Evolutionary conservation across 2,888 invertebrate genomes (phyloP), one percentile per base, ranked within the genome.

Genomic region (Amphimallon solstitiale): DNA sequence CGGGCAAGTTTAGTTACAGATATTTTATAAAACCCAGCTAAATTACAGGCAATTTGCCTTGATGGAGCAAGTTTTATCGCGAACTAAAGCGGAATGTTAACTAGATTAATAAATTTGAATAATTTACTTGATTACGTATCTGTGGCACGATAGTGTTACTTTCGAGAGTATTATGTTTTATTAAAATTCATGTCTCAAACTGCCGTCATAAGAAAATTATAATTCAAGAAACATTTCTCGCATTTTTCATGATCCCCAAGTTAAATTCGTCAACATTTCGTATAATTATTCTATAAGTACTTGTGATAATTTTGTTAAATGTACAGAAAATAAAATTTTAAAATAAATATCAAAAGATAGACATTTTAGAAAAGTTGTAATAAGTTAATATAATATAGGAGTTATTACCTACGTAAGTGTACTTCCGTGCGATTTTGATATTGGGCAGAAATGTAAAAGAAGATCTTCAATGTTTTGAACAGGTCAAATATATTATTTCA

Each of bases 91-190:
- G 49, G 49, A 49, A 49, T 49, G 49, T 29, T 49, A 49, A 49
- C 29, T 49, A 49, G 49, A 49, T 49, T 49, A 49, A 49, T 49
- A 49, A 49, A 49, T 49, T 23, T 49, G 49, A 49, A 49, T 49
- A 49, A 49, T 49, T 49, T 49, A 49, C 49, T 49, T 34, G 49
- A 49, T 49, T 49, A 49, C 49, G 15, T 49, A 49, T 49, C 49
- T 49, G 34, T 23, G 49, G 23, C 9, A 23, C n/a, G n/a, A 34
- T 34, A 49, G 34, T 49, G 29, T 49, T 23, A 49, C 14, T 49
- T 49, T 49, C 49, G 29, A 43, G 7, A 7, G 43, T 12, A 43
- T 43, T n/a, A 43, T 14, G 14, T 43, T 43, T 23, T 23, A 49
- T 49, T 49, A 29, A 49, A 29, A 49, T 49, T 49, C 29, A 49